These are phyloP conservation scores for Caenorhabditis imperialis DNA, from an alignment of 2,888 invertebrate genomes.

Conservation along the genomic window DNA sequence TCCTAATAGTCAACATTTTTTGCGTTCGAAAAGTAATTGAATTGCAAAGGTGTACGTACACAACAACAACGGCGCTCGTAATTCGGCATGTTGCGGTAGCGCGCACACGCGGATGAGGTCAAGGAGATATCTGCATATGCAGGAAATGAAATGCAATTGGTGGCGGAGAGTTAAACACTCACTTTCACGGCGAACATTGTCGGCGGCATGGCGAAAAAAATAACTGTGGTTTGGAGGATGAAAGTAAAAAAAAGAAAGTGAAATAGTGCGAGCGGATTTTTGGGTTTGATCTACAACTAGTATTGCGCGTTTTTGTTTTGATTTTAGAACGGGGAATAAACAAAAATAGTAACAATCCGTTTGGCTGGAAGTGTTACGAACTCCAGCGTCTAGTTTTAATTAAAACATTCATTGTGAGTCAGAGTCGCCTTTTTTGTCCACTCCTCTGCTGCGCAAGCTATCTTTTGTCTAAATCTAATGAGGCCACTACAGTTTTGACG, in stretches of 20 bases:
- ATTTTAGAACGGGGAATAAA: too few relatives aligned
- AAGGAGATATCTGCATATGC: slow-evolving; percentile 29
- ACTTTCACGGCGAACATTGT: slow-evolving; percentile 35
- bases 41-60: slow-evolving; percentile 30
- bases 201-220: slow-evolving; percentile 11
- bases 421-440: not conserved
- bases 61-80: slow-evolving; percentile 19
- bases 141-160: slow-evolving; percentile 27
- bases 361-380: too few relatives aligned
- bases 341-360: too few relatives aligned
- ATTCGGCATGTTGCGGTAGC: slow-evolving; percentile 43
- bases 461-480: slow-evolving; percentile 41
- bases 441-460: not conserved
- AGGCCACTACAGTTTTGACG: slow-evolving; percentile 29
- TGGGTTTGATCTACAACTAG: slow-evolving; percentile 2
- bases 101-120: slow-evolving; percentile 17
- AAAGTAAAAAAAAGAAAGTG: not conserved
- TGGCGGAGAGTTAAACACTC: slow-evolving; percentile 2
- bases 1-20: slow-evolving; percentile 13
- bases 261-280: slow-evolving; percentile 34
- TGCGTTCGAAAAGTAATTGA: slow-evolving; percentile 30
- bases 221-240: slow-evolving; percentile 1
- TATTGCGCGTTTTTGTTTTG: too few relatives aligned
- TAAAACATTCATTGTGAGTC: slow-evolving; percentile 26
- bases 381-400: slow-evolving; percentile 7